A percentile compares a stretch with the other conserved stretches of the same genome.
phyloP scores from a whole-genome alignment of 2,113 vertebrate species.

The Channa argus region DNA sequence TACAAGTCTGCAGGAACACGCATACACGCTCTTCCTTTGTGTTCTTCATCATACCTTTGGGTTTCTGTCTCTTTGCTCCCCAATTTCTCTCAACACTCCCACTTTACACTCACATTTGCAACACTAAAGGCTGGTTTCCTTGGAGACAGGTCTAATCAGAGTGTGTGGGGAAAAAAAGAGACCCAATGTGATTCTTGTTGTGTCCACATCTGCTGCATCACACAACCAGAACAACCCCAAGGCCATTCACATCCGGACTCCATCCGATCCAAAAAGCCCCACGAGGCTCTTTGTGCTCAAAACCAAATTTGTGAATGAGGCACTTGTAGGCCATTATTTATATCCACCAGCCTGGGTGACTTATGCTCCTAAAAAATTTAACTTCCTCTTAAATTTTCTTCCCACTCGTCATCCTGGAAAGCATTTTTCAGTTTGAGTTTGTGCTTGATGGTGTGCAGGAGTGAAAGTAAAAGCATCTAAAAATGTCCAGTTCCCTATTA shows the following conservation, averaged over 20 bases:
- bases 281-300: slow-evolving; percentile 9
- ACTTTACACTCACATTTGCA: slow-evolving; percentile 9
- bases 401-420: background rate
- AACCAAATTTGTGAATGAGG: slow-evolving; percentile 47
- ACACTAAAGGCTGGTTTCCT: slow-evolving; percentile 39
- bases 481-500: slow-evolving; percentile 11
- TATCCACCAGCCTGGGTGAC: slow-evolving; percentile 52
- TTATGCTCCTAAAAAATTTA: slow-evolving; percentile 57
- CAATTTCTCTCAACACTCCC: slow-evolving; percentile 14
- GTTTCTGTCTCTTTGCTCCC: slow-evolving; percentile 7
- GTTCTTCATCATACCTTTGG: background rate
- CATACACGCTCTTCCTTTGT: background rate
- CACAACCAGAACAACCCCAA: slow-evolving; percentile 6
- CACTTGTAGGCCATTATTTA: slow-evolving; percentile 48
- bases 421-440: slow-evolving; percentile 27
- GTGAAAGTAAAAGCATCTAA: slow-evolving; percentile 25
- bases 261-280: slow-evolving; percentile 12
- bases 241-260: background rate
- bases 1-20: slow-evolving; percentile 7
- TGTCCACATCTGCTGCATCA: slow-evolving; percentile 27
- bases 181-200: slow-evolving; percentile 6
- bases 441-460: background rate
- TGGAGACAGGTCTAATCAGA: slow-evolving; percentile 43
- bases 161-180: background rate
- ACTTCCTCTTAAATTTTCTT: slow-evolving; percentile 44